Percentiles rank a stretch among this genome's conserved stretches.
Evolutionary conservation across 2,888 invertebrate species (phyloP).

Genomic region (Lathronympha strigana): DNA sequence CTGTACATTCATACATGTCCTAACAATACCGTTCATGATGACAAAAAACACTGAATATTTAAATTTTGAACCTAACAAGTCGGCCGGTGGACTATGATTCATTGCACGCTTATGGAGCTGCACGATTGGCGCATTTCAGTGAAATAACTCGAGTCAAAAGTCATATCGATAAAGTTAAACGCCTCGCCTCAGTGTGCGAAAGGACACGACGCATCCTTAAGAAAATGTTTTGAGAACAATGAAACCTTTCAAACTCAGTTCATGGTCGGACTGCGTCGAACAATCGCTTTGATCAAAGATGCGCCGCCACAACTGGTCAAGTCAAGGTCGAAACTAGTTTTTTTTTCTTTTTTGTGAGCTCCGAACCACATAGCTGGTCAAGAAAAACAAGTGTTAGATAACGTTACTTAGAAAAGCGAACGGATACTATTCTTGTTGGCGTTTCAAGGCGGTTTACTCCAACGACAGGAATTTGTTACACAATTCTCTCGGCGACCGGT

Average conservation of each 20-base stretch:
- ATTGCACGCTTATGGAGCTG: conserved; percentile 9
- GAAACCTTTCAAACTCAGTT: conserved; percentile 46
- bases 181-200: conserved; percentile 9
- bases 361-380: conserved; percentile 51
- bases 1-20: conserved; percentile 48
- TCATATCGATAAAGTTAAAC: conserved; percentile 28
- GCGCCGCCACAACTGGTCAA: conserved; percentile 49
- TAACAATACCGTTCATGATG: conserved; percentile 49
- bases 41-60: conserved; percentile 35
- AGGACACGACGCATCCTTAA: conserved; percentile 32
- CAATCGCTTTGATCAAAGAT: conserved; percentile 55
- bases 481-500: conserved; percentile 68
- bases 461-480: conserved; percentile 74
- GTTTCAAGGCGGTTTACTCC: conserved; percentile 78
- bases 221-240: conserved; percentile 40
- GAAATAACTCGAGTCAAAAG: conserved; percentile 12
- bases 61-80: conserved; percentile 25
- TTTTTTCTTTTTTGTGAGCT: conserved; percentile 53
- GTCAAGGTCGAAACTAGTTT: conserved; percentile 58
- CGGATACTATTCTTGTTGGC: conserved; percentile 69
- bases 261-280: conserved; percentile 56
- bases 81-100: conserved; percentile 23
- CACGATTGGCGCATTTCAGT: conserved; percentile 3
- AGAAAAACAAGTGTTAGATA: conserved; percentile 66
- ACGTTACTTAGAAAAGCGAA: conserved; percentile 69